Evolutionary conservation across 2,113 vertebrate species (phyloP).

Genomic region (Lepus timidus): DNA sequence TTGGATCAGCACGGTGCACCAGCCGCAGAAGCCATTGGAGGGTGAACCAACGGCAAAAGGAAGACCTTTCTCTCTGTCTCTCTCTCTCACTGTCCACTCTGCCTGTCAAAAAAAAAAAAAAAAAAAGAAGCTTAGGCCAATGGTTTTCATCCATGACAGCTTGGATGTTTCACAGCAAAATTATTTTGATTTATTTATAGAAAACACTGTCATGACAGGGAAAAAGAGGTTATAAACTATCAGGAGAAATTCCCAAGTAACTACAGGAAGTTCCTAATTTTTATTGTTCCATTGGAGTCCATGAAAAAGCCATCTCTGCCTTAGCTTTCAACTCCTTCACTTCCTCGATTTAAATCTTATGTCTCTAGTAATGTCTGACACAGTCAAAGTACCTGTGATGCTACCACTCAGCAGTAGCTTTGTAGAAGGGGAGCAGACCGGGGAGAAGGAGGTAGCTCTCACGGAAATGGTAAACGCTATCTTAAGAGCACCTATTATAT

Average conservation of each 20-base stretch:
- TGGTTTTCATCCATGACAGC: not conserved
- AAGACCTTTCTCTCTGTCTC: too few species aligned
- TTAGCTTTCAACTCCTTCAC: not conserved
- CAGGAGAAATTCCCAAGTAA: not conserved
- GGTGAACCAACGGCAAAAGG: too few species aligned
- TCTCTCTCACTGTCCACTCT: too few species aligned
- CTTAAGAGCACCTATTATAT: not conserved
- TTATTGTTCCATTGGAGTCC: not conserved
- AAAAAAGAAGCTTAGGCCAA: not conserved
- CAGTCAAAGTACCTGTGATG: not conserved
- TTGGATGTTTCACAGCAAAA: slow-evolving; percentile 17
- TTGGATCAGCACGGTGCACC: too few species aligned
- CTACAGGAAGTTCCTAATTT: not conserved
- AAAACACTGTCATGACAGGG: not conserved
- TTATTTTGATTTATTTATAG: not conserved
- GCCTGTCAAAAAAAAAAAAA: too few species aligned
- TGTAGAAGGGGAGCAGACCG: not conserved
- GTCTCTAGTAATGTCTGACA: not conserved
- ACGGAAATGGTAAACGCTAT: not conserved
- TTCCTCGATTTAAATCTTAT: not conserved
- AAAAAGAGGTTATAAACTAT: not conserved
- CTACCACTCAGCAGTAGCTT: not conserved
- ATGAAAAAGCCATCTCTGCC: not conserved
- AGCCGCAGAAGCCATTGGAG: too few species aligned
- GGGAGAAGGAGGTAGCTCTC: not conserved